phyloP scores from a whole-genome alignment of 2,797 vertebrate species.

The Clarias laeviceps region DNA sequence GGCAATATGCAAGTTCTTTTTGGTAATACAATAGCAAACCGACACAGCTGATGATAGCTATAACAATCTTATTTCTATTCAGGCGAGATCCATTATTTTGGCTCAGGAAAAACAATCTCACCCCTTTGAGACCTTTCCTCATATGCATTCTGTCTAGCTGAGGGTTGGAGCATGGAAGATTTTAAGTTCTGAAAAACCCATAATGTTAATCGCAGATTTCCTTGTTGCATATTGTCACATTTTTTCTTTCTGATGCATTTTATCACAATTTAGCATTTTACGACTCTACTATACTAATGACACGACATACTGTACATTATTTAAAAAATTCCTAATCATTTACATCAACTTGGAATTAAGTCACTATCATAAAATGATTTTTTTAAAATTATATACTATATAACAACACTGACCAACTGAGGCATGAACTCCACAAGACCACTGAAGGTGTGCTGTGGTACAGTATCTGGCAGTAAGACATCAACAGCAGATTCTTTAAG shows the following conservation, averaged over 20 bases:
- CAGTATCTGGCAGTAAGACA: too few relatives aligned
- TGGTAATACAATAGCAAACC: background rate
- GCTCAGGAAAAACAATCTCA: slow-evolving; percentile 30
- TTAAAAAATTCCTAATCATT: too few relatives aligned
- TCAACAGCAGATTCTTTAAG: too few relatives aligned
- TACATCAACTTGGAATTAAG: background rate
- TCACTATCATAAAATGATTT: background rate
- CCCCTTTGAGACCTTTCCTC: slow-evolving; percentile 40
- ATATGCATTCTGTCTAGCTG: slow-evolving; percentile 10
- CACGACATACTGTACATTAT: too few relatives aligned
- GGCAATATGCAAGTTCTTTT: background rate
- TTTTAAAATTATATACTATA: background rate
- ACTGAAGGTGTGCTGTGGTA: too few relatives aligned
- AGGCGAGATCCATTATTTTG: slow-evolving; percentile 50
- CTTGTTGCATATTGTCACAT: background rate
- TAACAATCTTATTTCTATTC: slow-evolving; percentile 39
- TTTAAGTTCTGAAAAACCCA: background rate
- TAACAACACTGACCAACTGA: too few relatives aligned
- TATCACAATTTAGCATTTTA: too few relatives aligned
- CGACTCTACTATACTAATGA: too few relatives aligned
- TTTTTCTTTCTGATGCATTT: too few relatives aligned
- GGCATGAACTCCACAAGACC: too few relatives aligned
- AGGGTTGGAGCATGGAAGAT: slow-evolving; percentile 3
- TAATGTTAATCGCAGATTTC: background rate
- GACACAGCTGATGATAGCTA: background rate